Evolutionary conservation across 2,113 vertebrate species (phyloP).

Genomic region (Phalacrocorax carbo): DNA sequence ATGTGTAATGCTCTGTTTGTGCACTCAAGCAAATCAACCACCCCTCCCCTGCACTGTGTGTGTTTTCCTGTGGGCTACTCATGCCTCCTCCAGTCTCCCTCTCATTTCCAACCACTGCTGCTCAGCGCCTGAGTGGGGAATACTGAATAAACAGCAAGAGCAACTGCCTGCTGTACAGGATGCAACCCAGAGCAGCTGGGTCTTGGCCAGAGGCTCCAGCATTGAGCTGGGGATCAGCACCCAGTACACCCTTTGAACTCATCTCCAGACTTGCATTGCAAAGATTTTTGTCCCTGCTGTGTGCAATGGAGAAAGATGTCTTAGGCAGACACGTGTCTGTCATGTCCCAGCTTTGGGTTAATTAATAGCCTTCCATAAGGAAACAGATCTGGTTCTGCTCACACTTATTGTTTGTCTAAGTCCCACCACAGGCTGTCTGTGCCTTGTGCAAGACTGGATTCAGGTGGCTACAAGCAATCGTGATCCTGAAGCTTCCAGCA

Average conservation of each 20-base stretch:
- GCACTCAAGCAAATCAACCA: neutral
- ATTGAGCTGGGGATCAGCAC: neutral
- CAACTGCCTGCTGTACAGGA: too few species aligned
- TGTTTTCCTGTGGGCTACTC: neutral
- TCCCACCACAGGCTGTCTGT: rapidly evolving
- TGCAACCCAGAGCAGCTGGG: rapidly evolving
- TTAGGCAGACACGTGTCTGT: neutral
- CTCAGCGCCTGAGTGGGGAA: neutral
- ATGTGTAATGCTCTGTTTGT: neutral
- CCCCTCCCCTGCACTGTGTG: neutral
- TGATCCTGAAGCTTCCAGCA: neutral
- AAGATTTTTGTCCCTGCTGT: neutral
- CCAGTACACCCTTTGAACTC: neutral
- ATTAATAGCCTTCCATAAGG: neutral
- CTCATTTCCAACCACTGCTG: neutral
- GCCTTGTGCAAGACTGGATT: neutral
- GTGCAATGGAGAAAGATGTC: rapidly evolving
- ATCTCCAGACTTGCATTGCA: neutral
- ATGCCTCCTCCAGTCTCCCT: rapidly evolving
- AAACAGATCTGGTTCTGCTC: neutral
- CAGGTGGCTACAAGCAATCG: neutral
- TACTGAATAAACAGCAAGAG: neutral
- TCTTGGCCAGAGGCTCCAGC: rapidly evolving
- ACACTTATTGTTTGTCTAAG: neutral
- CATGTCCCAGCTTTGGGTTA: neutral